phyloP scores from a whole-genome alignment of 2,888 invertebrate species.

The Rosalia funebris region DNA sequence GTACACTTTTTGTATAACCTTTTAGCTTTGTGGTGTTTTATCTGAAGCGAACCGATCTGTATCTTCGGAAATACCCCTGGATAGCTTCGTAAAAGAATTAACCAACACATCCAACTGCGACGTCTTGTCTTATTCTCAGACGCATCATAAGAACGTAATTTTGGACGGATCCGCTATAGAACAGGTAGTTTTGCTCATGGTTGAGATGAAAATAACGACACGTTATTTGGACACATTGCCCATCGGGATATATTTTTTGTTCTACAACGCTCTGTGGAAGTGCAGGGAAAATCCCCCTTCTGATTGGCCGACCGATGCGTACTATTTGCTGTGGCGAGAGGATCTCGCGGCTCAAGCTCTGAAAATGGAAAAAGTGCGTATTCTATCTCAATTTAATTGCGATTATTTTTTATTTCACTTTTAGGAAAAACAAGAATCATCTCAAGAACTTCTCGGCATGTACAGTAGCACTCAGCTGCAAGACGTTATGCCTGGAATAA shows the following conservation, averaged over 20 bases:
- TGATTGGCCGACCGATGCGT: slow-evolving; percentile 78
- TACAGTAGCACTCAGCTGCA: slow-evolving; percentile 40
- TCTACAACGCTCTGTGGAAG: slow-evolving; percentile 75
- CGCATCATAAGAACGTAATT: slow-evolving; percentile 30
- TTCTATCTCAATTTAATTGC: too few species aligned
- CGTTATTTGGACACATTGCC: slow-evolving; percentile 78
- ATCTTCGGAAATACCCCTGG: slow-evolving; percentile 40
- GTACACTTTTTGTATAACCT: slow-evolving; percentile 21
- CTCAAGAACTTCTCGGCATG: slow-evolving; percentile 40
- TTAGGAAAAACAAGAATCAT: slow-evolving; percentile 34
- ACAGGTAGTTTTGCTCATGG: slow-evolving; percentile 68
- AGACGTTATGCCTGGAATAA: slow-evolving; percentile 39
- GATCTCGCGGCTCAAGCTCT: slow-evolving; percentile 73
- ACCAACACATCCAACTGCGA: slow-evolving; percentile 14
- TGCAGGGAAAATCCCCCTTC: slow-evolving; percentile 78
- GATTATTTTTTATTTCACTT: slow-evolving; percentile 3
- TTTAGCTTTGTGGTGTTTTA: slow-evolving; percentile 52
- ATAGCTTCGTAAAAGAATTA: slow-evolving; percentile 47
- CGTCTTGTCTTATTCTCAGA: slow-evolving; percentile 1
- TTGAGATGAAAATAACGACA: slow-evolving; percentile 69
- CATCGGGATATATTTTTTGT: slow-evolving; percentile 74
- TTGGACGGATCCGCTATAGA: slow-evolving; percentile 53
- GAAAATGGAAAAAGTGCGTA: slow-evolving; percentile 53
- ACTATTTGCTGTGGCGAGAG: slow-evolving; percentile 76
- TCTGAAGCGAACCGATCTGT: slow-evolving; percentile 39